Percentiles rank a stretch among this genome's conserved stretches.
Conservation (phyloP, 2,797 vertebrate genomes). For the Austrolebias charrua region DNA sequence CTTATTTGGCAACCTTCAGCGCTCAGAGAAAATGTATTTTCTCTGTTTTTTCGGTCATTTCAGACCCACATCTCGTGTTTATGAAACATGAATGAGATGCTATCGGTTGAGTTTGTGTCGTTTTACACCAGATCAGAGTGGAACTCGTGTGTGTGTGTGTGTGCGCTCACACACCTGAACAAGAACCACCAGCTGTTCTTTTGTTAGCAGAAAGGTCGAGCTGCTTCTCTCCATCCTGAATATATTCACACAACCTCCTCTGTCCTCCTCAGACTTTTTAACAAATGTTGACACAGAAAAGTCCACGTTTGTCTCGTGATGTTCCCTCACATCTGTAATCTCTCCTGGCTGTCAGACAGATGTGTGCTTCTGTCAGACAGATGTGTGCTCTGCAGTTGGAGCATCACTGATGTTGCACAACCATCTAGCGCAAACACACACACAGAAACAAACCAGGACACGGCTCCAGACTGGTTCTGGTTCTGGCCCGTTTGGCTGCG, state of each 20-base stretch:
- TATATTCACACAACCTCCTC: neutral
- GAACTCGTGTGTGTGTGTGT: too few relatives aligned
- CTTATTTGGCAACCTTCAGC: too few relatives aligned
- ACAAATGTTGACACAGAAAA: neutral
- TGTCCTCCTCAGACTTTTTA: neutral
- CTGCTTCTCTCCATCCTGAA: neutral
- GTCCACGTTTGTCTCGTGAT: neutral
- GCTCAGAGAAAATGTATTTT: too few relatives aligned
- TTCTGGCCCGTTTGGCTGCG: constrained; percentile 12
- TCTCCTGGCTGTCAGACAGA: too few relatives aligned
- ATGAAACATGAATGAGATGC: too few relatives aligned
- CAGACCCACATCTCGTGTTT: too few relatives aligned
- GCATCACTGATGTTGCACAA: constrained; percentile 54
- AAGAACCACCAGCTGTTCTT: neutral
- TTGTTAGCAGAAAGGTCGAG: constrained; percentile 8
- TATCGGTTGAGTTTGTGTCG: too few relatives aligned
- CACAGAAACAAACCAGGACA: constrained; percentile 8
- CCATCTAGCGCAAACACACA: constrained; percentile 14
- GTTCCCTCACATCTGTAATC: neutral
- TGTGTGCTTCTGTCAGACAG: constrained; percentile 35
- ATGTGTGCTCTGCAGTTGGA: constrained; percentile 36
- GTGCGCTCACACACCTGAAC: neutral
- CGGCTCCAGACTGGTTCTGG: neutral
- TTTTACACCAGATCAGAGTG: too few relatives aligned
- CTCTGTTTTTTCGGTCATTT: too few relatives aligned